These are phyloP conservation scores for Callorhinus ursinus DNA, from an alignment of 2,113 vertebrate genomes.

Conservation along the genomic window DNA sequence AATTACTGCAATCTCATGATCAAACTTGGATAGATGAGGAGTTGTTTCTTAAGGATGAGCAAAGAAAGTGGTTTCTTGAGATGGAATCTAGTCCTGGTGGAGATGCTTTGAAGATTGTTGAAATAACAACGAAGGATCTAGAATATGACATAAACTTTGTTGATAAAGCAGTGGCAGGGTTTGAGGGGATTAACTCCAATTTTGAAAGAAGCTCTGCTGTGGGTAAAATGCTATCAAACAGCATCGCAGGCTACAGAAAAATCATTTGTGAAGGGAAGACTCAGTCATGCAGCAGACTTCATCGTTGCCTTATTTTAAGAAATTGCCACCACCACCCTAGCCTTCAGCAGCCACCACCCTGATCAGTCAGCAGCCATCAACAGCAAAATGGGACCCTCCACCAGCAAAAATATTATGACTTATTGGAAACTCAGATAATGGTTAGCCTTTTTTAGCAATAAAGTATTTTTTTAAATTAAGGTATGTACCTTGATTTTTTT, in stretches of 20 bases:
- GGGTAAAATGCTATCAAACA: background rate
- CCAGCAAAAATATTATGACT: background rate
- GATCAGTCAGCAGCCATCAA: background rate
- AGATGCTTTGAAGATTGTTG: background rate
- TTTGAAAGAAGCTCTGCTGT: background rate
- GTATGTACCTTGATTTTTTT: background rate
- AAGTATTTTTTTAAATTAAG: background rate
- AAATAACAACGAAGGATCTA: background rate
- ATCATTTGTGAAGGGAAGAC: background rate
- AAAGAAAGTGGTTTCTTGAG: background rate
- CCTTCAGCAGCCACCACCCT: background rate
- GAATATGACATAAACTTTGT: background rate
- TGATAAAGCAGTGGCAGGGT: background rate
- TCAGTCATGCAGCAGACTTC: background rate
- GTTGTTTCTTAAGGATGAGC: background rate
- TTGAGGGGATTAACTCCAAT: background rate
- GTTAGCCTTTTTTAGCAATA: background rate
- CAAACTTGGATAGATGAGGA: background rate
- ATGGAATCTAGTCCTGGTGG: background rate
- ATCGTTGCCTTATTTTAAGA: background rate
- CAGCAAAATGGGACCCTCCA: background rate
- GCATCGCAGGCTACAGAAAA: background rate
- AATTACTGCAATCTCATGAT: background rate
- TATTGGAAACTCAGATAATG: background rate
- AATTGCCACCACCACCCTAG: background rate